phyloP scores from a whole-genome alignment of 2,113 vertebrate species.

The Chaetodon trifascialis region DNA sequence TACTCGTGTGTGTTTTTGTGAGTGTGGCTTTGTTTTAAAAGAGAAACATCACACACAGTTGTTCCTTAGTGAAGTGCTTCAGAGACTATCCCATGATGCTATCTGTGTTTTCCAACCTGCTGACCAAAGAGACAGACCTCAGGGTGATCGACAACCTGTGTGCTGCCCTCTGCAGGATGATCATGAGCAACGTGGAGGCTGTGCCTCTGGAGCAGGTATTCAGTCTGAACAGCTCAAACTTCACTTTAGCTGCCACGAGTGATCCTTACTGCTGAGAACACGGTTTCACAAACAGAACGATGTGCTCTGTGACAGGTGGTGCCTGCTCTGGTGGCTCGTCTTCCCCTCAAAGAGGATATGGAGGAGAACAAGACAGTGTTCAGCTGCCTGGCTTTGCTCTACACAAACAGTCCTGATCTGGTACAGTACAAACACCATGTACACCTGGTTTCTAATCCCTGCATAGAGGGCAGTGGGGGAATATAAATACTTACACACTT shows the following conservation, averaged over 20 bases:
- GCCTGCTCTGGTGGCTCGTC: constrained; percentile 83
- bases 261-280: too few species aligned
- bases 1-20: not conserved
- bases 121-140: constrained; percentile 84
- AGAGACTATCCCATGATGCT: constrained; percentile 90
- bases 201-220: constrained; percentile 89
- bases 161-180: constrained; percentile 90
- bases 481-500: too few species aligned
- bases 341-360: constrained; percentile 90
- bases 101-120: constrained; percentile 86
- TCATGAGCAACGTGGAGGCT: constrained; percentile 81
- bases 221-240: too few species aligned
- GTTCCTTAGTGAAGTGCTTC: constrained; percentile 65
- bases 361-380: constrained; percentile 91
- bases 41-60: not conserved
- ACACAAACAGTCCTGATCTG: constrained; percentile 80
- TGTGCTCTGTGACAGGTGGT: constrained; percentile 82
- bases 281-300: not conserved
- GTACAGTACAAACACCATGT: constrained; percentile 40
- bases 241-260: not conserved
- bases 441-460: not conserved
- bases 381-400: constrained; percentile 86
- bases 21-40: not conserved
- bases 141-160: constrained; percentile 92
- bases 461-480: too few species aligned